Evolutionary conservation across 2,888 invertebrate genomes (phyloP), one percentile per base, ranked within the genome.

Genomic region (Cataglyphis cursor): DNA sequence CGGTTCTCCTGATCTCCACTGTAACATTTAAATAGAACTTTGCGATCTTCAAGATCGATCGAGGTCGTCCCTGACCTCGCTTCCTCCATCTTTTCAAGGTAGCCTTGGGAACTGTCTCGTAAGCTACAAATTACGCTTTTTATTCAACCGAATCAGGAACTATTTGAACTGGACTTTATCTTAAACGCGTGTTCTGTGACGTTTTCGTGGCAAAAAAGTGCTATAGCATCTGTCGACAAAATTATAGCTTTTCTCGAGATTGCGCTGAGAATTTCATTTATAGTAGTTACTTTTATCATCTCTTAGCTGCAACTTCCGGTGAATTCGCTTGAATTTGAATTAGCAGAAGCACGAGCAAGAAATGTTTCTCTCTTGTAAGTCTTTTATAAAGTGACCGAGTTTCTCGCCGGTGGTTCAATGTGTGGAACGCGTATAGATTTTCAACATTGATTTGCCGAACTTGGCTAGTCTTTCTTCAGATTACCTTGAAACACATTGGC

Each of bases 261-360:
- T 18, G 41, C 78, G 18, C 59, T 44, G 57, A 70, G 57, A 70
- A 78, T 78, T 78, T 59, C 24, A 78, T 78, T 70, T 44, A 18
- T 21, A 31, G 48, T 10, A 18, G 5, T 59, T 31, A n/a, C n/a
- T 78, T 78, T 78, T 78, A 57, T 68, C n/a, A 44, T 31, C 31
- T 21, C 41, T 70, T 44, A 68, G 59, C 15, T 35, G 59, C 31
- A 21, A 3, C 18, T 12, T 31, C 59, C 24, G 35, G 35, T 3
- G 64, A 12, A 28, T 54, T 5, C 12, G 12, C 9, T 54, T 54
- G 54, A 57, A 57, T 54, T 65, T 28, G 18, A 18, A 5, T 0
- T 54, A 12, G n/a, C 15, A 6, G 21, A 38, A 24, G 5, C 12
- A 0, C 15, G 35, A n/a, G 21, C 15, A n/a, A 62, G 38, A 35